Conservation (phyloP, 2,797 vertebrate species). For the Tachyglossus aculeatus region DNA sequence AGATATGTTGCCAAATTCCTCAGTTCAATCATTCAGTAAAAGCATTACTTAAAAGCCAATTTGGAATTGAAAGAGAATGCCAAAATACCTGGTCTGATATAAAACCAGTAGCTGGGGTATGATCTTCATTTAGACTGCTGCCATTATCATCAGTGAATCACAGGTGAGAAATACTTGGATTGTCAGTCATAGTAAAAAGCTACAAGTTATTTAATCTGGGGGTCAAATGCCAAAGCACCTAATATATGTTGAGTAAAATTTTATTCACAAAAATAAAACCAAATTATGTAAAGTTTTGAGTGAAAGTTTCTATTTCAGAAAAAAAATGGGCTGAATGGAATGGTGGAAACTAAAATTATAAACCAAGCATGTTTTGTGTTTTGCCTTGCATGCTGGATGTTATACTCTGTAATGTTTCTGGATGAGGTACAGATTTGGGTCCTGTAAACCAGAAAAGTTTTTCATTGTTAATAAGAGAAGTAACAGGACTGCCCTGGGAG, state of each 20-base stretch:
- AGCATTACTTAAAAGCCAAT: background rate
- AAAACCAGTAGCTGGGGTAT: background rate
- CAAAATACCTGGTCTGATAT: background rate
- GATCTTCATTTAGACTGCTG: background rate
- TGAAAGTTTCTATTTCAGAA: constrained; percentile 24
- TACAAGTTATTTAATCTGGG: constrained; percentile 9
- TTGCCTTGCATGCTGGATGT: background rate
- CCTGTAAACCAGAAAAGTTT: no score
- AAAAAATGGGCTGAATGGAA: constrained; percentile 21
- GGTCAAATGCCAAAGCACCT: background rate
- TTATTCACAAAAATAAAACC: constrained; percentile 4
- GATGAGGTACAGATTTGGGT: background rate
- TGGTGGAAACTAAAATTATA: constrained; percentile 14
- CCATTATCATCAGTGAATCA: background rate
- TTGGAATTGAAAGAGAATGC: background rate
- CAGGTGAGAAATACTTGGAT: constrained; percentile 4
- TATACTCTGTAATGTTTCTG: background rate
- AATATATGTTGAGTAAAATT: background rate
- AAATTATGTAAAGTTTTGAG: constrained; percentile 19
- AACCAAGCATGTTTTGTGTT: constrained; percentile 17
- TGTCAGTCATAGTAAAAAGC: background rate
- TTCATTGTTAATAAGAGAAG: no score
- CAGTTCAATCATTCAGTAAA: constrained; percentile 27
- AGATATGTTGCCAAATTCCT: constrained; percentile 8
- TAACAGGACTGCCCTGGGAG: no score